phyloP scores from a whole-genome alignment of 2,888 invertebrate species.

The Cheiracanthium punctorium region DNA sequence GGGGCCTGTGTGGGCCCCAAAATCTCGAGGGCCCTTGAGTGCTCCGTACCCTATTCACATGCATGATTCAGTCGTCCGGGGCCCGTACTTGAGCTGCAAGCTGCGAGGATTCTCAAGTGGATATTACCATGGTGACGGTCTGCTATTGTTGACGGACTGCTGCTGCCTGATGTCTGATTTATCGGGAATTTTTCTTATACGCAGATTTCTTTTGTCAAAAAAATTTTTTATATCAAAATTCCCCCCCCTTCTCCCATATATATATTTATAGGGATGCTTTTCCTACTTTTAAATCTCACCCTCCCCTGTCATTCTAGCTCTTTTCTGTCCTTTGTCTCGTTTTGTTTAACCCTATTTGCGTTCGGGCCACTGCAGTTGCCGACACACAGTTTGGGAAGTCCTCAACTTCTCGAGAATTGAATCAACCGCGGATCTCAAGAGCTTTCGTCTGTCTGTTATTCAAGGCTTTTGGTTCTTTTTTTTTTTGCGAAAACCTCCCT shows the following conservation, averaged over 20 bases:
- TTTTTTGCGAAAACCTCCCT: background rate
- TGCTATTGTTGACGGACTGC: constrained; percentile 64
- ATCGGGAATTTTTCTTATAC: constrained; percentile 68
- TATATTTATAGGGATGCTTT: constrained; percentile 56
- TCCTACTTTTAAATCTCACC: constrained; percentile 66
- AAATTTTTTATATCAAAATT: background rate
- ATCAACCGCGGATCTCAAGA: constrained; percentile 56
- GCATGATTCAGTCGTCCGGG: constrained; percentile 68
- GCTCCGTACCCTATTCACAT: constrained; percentile 69
- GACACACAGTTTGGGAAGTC: constrained; percentile 39
- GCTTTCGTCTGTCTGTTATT: constrained; percentile 66
- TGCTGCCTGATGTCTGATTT: constrained; percentile 69
- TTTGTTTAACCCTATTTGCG: constrained; percentile 70
- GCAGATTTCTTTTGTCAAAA: constrained; percentile 57
- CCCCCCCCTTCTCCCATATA: background rate
- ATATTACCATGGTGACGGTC: constrained; percentile 69
- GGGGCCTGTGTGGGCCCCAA: constrained; percentile 47
- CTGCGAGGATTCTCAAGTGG: constrained; percentile 67
- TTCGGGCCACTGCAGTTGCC: constrained; percentile 39
- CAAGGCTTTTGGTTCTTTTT: constrained; percentile 57
- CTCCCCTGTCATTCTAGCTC: constrained; percentile 67
- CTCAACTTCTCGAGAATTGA: constrained; percentile 64
- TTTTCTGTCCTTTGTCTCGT: constrained; percentile 63
- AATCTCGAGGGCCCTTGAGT: constrained; percentile 50
- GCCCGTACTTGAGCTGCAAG: constrained; percentile 64